Evolutionary conservation across 2,888 invertebrate genomes (phyloP).

Genomic region (Autographa pulchrina): DNA sequence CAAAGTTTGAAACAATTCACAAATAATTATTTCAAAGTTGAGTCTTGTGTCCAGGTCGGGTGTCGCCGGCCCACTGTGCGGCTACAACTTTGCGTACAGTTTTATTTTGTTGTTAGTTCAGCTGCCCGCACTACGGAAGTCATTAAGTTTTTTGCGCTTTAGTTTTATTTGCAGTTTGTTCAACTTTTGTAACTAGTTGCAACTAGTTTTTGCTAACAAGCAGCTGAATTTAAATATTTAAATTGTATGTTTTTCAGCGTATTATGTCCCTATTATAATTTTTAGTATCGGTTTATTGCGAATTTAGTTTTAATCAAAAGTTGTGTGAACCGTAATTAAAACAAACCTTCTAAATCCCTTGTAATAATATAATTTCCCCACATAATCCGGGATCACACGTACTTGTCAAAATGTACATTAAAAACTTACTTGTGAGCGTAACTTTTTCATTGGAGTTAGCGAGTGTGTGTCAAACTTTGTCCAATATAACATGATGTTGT

Average conservation of each 20-base stretch:
- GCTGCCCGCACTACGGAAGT: slow-evolving; percentile 33
- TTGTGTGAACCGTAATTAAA: background rate
- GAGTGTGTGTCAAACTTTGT: slow-evolving; percentile 38
- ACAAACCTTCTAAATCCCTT: slow-evolving; percentile 8
- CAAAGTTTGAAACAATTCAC: slow-evolving; percentile 28
- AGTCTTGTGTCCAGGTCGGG: slow-evolving; percentile 21
- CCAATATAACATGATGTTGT: slow-evolving; percentile 20
- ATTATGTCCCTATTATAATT: background rate
- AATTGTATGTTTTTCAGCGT: slow-evolving; percentile 4
- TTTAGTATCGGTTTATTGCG: background rate
- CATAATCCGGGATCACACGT: slow-evolving; percentile 9
- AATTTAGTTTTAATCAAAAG: background rate
- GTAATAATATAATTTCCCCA: slow-evolving; percentile 2
- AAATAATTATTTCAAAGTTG: slow-evolving; percentile 36
- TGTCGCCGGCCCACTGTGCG: slow-evolving; percentile 34
- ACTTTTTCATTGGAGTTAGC: slow-evolving; percentile 38
- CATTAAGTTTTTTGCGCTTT: slow-evolving; percentile 33
- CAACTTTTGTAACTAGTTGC: slow-evolving; percentile 30
- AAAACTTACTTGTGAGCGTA: slow-evolving; percentile 28
- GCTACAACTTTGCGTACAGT: slow-evolving; percentile 32
- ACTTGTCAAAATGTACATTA: slow-evolving; percentile 40
- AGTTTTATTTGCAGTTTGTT: slow-evolving; percentile 30
- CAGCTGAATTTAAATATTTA: slow-evolving; percentile 23
- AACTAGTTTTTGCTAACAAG: slow-evolving; percentile 25
- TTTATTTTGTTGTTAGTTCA: slow-evolving; percentile 48